A percentile compares a stretch with the other conserved stretches of the same genome.
phyloP scores from a whole-genome alignment of 2,888 invertebrate genomes.

The Dusona sp. region DNA sequence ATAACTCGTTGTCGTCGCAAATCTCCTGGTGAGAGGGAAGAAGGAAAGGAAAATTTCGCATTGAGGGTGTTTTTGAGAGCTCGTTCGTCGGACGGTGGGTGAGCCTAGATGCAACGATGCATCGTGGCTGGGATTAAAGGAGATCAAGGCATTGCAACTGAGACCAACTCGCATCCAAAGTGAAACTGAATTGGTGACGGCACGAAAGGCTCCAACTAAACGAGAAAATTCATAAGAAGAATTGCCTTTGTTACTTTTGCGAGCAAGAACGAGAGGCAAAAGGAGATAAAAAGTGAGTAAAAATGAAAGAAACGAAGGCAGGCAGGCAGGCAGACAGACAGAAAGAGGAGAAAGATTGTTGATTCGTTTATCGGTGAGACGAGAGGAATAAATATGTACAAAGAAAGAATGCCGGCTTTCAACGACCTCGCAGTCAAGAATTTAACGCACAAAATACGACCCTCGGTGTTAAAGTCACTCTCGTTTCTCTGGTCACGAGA shows the following conservation, averaged over 20 bases:
- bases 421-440: constrained; percentile 46
- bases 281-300: neutral
- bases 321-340: neutral
- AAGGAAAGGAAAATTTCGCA: neutral
- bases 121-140: constrained; percentile 3
- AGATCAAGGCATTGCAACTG: constrained; percentile 29
- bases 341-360: constrained; percentile 14
- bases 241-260: constrained; percentile 11
- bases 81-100: neutral
- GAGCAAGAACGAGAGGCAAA: neutral
- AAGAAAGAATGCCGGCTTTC: constrained; percentile 53
- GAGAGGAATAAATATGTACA: constrained; percentile 25
- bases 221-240: constrained; percentile 36
- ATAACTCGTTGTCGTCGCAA: neutral
- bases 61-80: neutral
- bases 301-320: neutral
- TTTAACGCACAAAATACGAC: constrained; percentile 26
- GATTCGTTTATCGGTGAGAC: constrained; percentile 42
- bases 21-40: neutral
- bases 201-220: constrained; percentile 52
- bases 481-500: constrained; percentile 50
- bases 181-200: constrained; percentile 45
- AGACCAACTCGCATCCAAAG: constrained; percentile 31
- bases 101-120: neutral
- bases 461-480: constrained; percentile 49